Percentiles rank a stretch among this genome's conserved stretches.
Evolutionary conservation across 2,797 vertebrate species (phyloP).

Genomic region (Enteromius unitaeniatus): DNA sequence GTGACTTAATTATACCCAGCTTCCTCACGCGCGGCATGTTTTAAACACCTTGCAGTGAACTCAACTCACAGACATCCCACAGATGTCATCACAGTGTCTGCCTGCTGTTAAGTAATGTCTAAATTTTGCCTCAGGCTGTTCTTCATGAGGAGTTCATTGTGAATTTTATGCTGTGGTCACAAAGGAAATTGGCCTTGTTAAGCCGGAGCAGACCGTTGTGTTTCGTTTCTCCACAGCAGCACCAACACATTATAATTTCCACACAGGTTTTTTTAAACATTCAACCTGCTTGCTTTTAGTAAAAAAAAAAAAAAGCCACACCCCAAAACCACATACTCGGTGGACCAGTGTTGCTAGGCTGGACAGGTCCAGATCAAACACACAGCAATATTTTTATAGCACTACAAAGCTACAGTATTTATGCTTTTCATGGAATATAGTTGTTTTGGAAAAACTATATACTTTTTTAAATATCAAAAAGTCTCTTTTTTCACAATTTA

Average conservation of each 20-base stretch:
- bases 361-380: neutral
- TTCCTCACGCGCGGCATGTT: neutral
- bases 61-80: constrained; percentile 2
- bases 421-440: neutral
- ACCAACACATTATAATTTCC: neutral
- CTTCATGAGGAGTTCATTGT: constrained; percentile 6
- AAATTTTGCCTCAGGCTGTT: neutral
- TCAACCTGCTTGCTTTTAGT: neutral
- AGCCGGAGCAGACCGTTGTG: neutral
- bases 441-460: neutral
- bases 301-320: neutral
- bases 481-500: neutral
- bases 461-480: neutral
- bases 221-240: neutral
- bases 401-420: neutral
- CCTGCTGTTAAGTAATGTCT: constrained; percentile 40
- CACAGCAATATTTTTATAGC: neutral
- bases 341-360: neutral
- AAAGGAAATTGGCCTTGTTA: constrained; percentile 13
- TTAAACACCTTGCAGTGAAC: constrained; percentile 25
- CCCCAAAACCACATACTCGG: neutral
- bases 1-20: constrained; percentile 36
- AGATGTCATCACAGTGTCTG: constrained; percentile 19
- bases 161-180: constrained; percentile 6
- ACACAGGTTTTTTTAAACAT: neutral